Evolutionary conservation across 2,888 invertebrate species (phyloP), one percentile per base, ranked within the genome.

Genomic region (Rhingia rostrata): DNA sequence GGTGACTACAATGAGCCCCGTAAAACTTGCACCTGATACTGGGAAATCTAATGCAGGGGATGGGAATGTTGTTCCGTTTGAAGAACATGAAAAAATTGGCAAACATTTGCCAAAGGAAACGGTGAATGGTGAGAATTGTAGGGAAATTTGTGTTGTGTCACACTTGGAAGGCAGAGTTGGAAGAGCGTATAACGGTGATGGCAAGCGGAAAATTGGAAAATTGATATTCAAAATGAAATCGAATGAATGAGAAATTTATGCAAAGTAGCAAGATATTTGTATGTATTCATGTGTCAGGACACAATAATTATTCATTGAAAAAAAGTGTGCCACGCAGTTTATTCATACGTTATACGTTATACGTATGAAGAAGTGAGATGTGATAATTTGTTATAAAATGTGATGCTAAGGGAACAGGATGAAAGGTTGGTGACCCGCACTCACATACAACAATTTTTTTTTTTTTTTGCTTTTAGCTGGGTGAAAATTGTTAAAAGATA

Each of bases 181-280:
- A 41, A 30, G 35, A 9, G 32, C 6, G 35, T 12, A n/a, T 6
- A 33, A 54, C 37, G 37, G 60, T 63, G 78, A 73, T 78, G 72
- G 82, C 82, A 82, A 72, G 82, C 82, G 79, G 83, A 84, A 84
- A 84, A 84, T 84, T 84, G 83, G 79, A 79, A 84, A 84, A 84
- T 84, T 84, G 79, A 84, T 84, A 84, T 84, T 84, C 83, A 79
- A 84, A 84, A 79, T 74, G 63, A 64, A 78, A 56, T 63, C 70
- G 70, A 58, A 63, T 70, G 79, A 80, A 84, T 58, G 83, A 37
- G 83, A 67, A 84, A 84, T 84, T 84, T 79, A 79, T 84, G 83
- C 79, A 84, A 84, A 84, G 58, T 79, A 84, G 58, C 73, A 64
- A 58, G 74, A 64, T 84, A 79, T 5, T 6, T 6, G 6, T n/a